Percentiles rank a stretch among this genome's conserved stretches.
These are phyloP conservation scores for Lymantria dispar DNA, from an alignment of 2,888 invertebrate species.

Conservation along the genomic window DNA sequence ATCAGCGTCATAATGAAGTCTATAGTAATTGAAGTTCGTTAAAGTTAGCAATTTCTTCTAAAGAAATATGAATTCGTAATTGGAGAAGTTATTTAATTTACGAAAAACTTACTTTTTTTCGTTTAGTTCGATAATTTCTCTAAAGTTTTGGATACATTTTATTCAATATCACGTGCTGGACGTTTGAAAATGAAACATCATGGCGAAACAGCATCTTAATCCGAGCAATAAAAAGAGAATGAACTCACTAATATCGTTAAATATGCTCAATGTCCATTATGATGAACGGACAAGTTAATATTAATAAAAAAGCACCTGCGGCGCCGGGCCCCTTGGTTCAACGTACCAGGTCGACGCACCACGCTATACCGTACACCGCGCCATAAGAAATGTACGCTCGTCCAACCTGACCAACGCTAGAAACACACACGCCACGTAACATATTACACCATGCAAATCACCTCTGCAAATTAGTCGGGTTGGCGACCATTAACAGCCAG, in stretches of 20 bases:
- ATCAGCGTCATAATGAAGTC: too few relatives aligned
- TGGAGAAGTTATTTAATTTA: too few relatives aligned
- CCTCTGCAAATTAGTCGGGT: conserved; percentile 51
- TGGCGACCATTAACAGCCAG: conserved; percentile 50
- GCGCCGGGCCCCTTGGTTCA: conserved; percentile 70
- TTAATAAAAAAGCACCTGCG: conserved; percentile 57
- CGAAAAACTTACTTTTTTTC: too few relatives aligned
- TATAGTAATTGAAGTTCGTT: too few relatives aligned
- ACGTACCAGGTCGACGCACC: conserved; percentile 75
- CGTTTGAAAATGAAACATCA: too few relatives aligned
- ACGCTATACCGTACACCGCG: conserved; percentile 67
- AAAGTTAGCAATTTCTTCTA: too few relatives aligned
- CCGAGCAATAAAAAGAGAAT: conserved; percentile 3
- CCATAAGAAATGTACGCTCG: conserved; percentile 71
- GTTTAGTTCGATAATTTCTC: too few relatives aligned
- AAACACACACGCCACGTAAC: conserved; percentile 44
- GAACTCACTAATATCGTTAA: conserved; percentile 17
- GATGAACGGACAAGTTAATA: conserved; percentile 43
- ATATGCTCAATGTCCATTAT: conserved; percentile 27
- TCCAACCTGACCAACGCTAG: conserved; percentile 60
- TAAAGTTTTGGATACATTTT: too few relatives aligned
- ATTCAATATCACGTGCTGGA: too few relatives aligned
- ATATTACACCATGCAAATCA: conserved; percentile 50
- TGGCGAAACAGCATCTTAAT: background rate
- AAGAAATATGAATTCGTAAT: too few relatives aligned